phyloP scores from a whole-genome alignment of 2,113 vertebrate genomes.

The Equus przewalskii region DNA sequence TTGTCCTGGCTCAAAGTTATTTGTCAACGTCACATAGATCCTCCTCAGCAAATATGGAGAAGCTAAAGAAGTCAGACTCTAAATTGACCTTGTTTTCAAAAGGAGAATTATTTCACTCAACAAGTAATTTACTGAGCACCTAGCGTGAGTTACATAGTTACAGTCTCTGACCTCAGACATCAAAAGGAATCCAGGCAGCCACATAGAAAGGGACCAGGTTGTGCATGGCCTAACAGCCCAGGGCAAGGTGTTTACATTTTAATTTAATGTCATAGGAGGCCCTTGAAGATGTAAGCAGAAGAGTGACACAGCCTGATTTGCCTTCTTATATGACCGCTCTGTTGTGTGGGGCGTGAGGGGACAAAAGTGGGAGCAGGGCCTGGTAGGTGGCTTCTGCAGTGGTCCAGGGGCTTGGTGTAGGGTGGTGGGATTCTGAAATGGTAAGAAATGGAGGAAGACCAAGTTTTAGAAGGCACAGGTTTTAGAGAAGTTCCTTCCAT shows the following conservation, averaged over 20 bases:
- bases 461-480: background rate
- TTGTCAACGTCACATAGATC: background rate
- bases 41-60: background rate
- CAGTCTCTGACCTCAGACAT: background rate
- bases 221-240: background rate
- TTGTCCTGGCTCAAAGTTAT: background rate
- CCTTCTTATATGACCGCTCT: background rate
- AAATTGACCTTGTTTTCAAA: background rate
- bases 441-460: background rate
- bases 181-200: background rate
- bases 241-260: background rate
- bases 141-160: background rate
- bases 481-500: background rate
- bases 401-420: background rate
- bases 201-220: background rate
- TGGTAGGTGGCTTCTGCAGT: background rate
- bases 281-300: background rate
- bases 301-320: background rate
- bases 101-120: background rate
- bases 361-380: background rate
- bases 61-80: background rate
- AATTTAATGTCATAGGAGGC: background rate
- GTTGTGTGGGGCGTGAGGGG: background rate
- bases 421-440: background rate
- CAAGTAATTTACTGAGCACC: background rate